A percentile compares a stretch with the other conserved stretches of the same genome.
Conservation (phyloP, 2,113 vertebrate genomes). For the Leptobrachium leishanense region DNA sequence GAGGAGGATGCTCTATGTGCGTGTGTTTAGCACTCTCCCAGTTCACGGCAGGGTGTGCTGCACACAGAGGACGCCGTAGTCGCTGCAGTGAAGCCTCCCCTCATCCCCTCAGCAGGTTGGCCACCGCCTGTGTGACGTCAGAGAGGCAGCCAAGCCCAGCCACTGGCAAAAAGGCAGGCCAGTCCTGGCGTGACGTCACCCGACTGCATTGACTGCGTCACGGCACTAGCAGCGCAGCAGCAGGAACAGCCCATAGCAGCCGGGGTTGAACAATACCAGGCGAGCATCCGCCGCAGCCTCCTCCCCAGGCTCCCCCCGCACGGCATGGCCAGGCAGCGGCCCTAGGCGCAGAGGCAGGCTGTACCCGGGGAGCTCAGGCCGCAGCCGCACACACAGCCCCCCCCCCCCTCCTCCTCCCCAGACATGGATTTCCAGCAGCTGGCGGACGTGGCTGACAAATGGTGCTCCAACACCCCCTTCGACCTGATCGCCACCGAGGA, state of each 20-base stretch:
- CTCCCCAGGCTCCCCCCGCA: not conserved
- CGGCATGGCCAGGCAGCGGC: not conserved
- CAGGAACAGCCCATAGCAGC: constrained; percentile 17
- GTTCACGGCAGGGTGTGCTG: too few species aligned
- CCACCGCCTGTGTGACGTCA: constrained; percentile 42
- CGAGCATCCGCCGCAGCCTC: constrained; percentile 1
- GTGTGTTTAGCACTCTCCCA: too few species aligned
- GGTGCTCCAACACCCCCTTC: constrained; percentile 93
- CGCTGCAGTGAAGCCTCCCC: not conserved
- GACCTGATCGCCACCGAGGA: constrained; percentile 94
- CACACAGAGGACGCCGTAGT: not conserved
- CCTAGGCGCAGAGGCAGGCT: not conserved
- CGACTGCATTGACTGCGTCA: constrained; percentile 32
- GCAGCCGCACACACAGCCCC: not conserved
- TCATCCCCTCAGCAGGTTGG: constrained; percentile 21
- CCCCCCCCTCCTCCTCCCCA: not conserved
- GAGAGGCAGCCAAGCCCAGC: constrained; percentile 1
- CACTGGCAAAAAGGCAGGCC: constrained; percentile 12
- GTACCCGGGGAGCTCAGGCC: constrained; percentile 33
- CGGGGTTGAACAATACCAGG: constrained; percentile 22
- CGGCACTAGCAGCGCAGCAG: constrained; percentile 13
- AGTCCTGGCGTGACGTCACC: constrained; percentile 37
- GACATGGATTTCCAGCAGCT: constrained; percentile 94
- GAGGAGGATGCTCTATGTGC: too few species aligned
- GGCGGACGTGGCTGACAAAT: constrained; percentile 92